Conservation (phyloP, 2,888 invertebrate species). For the Lithophane socia region DNA sequence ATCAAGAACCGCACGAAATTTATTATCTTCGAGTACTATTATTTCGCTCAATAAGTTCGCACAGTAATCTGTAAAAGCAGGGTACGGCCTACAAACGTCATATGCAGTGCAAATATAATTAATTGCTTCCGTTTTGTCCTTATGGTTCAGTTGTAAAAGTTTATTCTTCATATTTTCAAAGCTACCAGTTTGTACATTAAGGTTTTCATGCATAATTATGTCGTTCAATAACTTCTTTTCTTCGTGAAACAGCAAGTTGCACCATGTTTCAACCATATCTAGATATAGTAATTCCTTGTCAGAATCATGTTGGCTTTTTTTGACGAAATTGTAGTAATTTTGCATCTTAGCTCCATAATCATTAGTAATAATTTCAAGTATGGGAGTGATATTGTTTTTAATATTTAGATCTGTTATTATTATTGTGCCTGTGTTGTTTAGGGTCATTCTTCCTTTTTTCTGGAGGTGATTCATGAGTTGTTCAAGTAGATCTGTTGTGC, state of each 20-base stretch:
- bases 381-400: constrained; percentile 14
- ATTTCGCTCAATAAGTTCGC: constrained; percentile 69
- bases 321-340: constrained; percentile 39
- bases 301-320: background rate
- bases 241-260: constrained; percentile 56
- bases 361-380: constrained; percentile 2
- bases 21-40: constrained; percentile 64
- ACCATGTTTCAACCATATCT: constrained; percentile 67
- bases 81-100: constrained; percentile 71
- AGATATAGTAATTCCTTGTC: constrained; percentile 67
- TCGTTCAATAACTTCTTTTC: constrained; percentile 58
- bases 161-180: constrained; percentile 30
- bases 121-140: constrained; percentile 68
- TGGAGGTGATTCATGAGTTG: constrained; percentile 36
- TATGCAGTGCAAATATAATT: constrained; percentile 66
- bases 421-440: constrained; percentile 4
- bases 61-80: constrained; percentile 71
- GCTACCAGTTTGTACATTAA: background rate
- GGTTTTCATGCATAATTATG: constrained; percentile 36
- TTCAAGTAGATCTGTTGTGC: background rate
- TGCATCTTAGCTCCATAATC: constrained; percentile 38
- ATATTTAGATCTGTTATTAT: constrained; percentile 32
- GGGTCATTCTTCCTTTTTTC: constrained; percentile 17
- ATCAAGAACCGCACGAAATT: constrained; percentile 58
- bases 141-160: constrained; percentile 52